Percentiles rank a stretch among this genome's conserved stretches.
These are phyloP conservation scores for Bufo gargarizans DNA, from an alignment of 2,113 vertebrate species.

Conservation along the genomic window DNA sequence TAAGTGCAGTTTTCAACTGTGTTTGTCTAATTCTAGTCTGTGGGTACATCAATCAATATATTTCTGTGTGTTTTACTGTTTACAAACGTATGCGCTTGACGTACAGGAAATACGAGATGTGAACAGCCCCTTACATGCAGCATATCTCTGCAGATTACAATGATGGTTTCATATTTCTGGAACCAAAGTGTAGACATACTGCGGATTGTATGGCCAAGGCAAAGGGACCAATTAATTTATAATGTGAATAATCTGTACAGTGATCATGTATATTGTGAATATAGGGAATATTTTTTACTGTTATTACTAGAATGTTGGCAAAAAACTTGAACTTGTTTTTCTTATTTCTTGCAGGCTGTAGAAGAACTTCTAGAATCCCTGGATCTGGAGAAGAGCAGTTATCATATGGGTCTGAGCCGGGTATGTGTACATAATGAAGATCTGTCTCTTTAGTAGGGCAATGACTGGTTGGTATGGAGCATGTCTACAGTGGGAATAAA, in stretches of 20 bases:
- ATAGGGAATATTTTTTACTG: background rate
- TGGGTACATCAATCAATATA: too few species aligned
- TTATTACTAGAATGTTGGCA: background rate
- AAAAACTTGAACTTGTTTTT: background rate
- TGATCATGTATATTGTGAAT: background rate
- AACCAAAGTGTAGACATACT: background rate
- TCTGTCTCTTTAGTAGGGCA: background rate
- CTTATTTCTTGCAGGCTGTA: conserved; percentile 77
- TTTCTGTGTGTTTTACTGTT: too few species aligned
- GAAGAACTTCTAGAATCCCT: conserved; percentile 91
- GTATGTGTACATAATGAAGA: conserved; percentile 69
- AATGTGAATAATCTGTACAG: background rate
- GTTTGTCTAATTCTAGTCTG: too few species aligned
- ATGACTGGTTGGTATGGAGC: background rate
- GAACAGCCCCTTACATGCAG: background rate
- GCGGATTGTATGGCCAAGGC: background rate
- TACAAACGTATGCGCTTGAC: too few species aligned
- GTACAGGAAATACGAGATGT: too few species aligned
- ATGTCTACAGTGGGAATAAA: too few species aligned
- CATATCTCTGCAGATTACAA: background rate
- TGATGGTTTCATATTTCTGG: background rate
- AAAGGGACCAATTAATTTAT: background rate
- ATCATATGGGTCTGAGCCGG: conserved; percentile 92
- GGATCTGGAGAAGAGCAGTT: conserved; percentile 95
- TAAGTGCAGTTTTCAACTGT: too few species aligned